These are phyloP conservation scores for Halichondria panicea DNA, from an alignment of 37 sponge, comb jelly and placozoan genomes.

Conservation along the genomic window DNA sequence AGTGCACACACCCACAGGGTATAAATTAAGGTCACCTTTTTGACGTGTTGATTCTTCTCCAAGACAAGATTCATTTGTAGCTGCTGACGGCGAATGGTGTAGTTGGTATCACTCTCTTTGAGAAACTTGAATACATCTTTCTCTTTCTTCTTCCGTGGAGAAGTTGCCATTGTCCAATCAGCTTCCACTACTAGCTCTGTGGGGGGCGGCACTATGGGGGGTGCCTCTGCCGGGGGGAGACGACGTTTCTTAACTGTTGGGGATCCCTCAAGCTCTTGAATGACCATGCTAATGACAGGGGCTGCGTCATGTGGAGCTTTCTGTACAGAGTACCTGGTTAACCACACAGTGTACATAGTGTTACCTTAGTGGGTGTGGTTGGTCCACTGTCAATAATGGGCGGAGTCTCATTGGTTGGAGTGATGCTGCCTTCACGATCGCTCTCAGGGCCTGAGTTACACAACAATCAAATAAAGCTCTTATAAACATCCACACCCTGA, in stretches of 20 bases:
- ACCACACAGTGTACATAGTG: neutral
- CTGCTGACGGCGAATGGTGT: constrained; percentile 69
- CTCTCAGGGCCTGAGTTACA: constrained; percentile 17
- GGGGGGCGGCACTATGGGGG: neutral
- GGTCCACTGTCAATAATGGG: constrained; percentile 25
- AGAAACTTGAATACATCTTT: constrained; percentile 59
- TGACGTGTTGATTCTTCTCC: constrained; percentile 60
- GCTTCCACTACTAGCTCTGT: neutral
- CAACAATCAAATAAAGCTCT: too few species aligned
- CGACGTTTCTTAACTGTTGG: constrained; percentile 1
- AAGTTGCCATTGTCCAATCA: constrained; percentile 12
- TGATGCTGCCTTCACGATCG: constrained; percentile 55
- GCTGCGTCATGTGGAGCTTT: neutral
- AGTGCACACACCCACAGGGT: neutral
- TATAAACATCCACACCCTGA: too few species aligned
- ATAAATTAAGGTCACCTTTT: constrained; percentile 27
- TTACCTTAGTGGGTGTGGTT: constrained; percentile 38
- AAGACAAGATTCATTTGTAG: constrained; percentile 50
- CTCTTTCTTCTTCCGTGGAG: constrained; percentile 42
- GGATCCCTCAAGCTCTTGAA: constrained; percentile 15
- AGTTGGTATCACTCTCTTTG: constrained; percentile 47
- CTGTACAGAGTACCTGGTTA: neutral
- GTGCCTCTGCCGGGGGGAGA: neutral
- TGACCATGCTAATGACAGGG: neutral
- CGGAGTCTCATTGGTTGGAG: constrained; percentile 49